phyloP scores from a whole-genome alignment of 2,888 invertebrate species.

The Spilosoma lubricipeda region DNA sequence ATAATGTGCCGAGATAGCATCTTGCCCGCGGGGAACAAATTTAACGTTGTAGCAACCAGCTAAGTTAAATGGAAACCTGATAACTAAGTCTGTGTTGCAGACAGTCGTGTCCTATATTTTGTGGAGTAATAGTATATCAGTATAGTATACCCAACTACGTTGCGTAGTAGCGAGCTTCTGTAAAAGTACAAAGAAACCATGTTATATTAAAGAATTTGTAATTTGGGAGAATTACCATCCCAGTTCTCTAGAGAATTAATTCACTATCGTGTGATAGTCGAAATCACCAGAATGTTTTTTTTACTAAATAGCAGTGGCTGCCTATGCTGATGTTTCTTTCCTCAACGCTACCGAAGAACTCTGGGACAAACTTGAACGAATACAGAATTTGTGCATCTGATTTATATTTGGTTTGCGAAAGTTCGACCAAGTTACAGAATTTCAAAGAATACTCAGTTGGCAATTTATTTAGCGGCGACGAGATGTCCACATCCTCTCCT shows the following conservation, averaged over 20 bases:
- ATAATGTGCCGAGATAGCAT: conserved; percentile 29
- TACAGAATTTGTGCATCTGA: too few relatives aligned
- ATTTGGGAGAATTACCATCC: background rate
- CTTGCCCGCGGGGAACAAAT: conserved; percentile 19
- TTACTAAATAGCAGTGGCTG: too few relatives aligned
- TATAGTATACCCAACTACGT: conserved; percentile 1
- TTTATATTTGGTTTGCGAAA: too few relatives aligned
- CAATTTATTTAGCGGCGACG: too few relatives aligned
- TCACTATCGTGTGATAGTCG: background rate
- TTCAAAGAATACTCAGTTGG: too few relatives aligned
- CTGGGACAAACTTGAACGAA: too few relatives aligned
- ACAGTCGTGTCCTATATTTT: background rate
- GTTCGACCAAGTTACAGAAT: too few relatives aligned
- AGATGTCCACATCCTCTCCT: too few relatives aligned
- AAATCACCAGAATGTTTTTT: background rate
- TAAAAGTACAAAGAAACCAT: background rate
- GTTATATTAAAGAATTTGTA: too few relatives aligned
- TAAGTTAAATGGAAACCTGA: background rate
- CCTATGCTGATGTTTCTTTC: too few relatives aligned
- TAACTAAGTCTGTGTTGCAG: background rate
- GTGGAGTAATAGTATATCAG: conserved; percentile 1
- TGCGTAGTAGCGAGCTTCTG: background rate
- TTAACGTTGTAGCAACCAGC: conserved; percentile 14
- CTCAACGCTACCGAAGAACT: too few relatives aligned
- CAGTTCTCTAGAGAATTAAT: background rate